Evolutionary conservation across 2,113 vertebrate species (phyloP).

Genomic region (Sander vitreus): DNA sequence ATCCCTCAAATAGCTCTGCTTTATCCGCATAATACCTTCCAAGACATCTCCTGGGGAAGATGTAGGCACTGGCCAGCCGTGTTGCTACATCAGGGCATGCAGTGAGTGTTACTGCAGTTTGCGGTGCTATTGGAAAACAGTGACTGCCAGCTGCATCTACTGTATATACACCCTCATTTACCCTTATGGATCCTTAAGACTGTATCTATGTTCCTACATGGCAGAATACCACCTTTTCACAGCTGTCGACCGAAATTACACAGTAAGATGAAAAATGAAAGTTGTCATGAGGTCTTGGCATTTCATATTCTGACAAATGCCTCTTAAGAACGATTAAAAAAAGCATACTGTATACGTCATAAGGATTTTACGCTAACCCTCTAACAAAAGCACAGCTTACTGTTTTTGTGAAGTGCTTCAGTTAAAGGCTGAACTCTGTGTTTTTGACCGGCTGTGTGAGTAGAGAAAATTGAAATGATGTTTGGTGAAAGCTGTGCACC

Average conservation of each 20-base stretch:
- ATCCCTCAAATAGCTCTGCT: conserved; percentile 51
- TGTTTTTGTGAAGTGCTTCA: conserved; percentile 24
- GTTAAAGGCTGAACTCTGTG: conserved; percentile 24
- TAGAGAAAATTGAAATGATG: conserved; percentile 43
- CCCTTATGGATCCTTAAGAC: conserved; percentile 36
- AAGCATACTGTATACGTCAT: conserved; percentile 16
- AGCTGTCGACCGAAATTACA: conserved; percentile 37
- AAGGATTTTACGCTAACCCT: conserved; percentile 13
- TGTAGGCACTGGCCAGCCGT: conserved; percentile 52
- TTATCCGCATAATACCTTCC: conserved; percentile 63
- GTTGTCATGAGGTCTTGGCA: conserved; percentile 41
- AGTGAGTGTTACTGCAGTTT: conserved; percentile 63
- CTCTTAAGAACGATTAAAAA: conserved; percentile 22
- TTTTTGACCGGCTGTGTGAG: conserved; percentile 11
- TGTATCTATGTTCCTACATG: conserved; percentile 23
- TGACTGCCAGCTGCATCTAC: conserved; percentile 55
- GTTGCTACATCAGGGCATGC: conserved; percentile 59
- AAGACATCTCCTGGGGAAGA: conserved; percentile 48
- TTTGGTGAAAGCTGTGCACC: conserved; percentile 40
- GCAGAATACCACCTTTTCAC: conserved; percentile 28
- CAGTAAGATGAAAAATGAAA: conserved; percentile 35
- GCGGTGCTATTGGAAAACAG: conserved; percentile 51
- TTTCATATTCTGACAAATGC: conserved; percentile 40
- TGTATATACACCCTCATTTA: conserved; percentile 43
- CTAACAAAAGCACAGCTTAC: not conserved